These are phyloP conservation scores for Pampus argenteus DNA, from an alignment of 2,797 vertebrate genomes.

Conservation along the genomic window DNA sequence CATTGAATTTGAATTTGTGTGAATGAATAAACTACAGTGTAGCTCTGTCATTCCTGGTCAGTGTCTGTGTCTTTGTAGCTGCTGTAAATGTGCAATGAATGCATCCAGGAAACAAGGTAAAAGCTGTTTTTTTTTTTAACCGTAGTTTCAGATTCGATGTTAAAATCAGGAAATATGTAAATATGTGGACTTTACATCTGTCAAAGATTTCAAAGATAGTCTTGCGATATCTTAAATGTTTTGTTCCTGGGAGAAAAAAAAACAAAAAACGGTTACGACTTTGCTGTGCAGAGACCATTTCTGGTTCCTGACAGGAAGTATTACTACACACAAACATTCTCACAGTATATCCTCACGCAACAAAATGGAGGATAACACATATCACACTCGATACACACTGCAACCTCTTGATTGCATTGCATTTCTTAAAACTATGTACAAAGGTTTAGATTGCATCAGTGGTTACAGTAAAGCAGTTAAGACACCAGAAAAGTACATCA, in stretches of 20 bases:
- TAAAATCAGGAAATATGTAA: neutral
- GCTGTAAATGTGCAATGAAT: neutral
- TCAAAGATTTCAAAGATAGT: neutral
- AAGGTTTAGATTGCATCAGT: neutral
- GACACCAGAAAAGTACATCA: conserved; percentile 30
- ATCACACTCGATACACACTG: neutral
- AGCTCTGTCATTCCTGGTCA: conserved; percentile 53
- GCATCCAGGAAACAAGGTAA: neutral
- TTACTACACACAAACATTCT: conserved; percentile 18
- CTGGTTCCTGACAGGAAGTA: conserved; percentile 33
- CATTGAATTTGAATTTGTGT: conserved; percentile 81
- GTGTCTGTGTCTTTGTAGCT: conserved; percentile 25
- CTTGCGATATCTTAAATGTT: neutral
- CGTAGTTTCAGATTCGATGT: conserved; percentile 10
- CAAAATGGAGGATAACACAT: neutral
- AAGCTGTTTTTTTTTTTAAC: neutral
- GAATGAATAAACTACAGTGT: conserved; percentile 89
- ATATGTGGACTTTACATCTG: neutral
- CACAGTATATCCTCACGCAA: neutral
- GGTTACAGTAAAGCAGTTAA: neutral
- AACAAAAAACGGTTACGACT: neutral
- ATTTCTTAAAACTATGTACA: neutral
- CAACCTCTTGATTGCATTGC: too few relatives aligned
- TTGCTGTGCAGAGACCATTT: neutral
- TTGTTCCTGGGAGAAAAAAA: neutral